These are phyloP conservation scores for Plagodis pulveraria DNA, from an alignment of 2,888 invertebrate species.

Conservation along the genomic window DNA sequence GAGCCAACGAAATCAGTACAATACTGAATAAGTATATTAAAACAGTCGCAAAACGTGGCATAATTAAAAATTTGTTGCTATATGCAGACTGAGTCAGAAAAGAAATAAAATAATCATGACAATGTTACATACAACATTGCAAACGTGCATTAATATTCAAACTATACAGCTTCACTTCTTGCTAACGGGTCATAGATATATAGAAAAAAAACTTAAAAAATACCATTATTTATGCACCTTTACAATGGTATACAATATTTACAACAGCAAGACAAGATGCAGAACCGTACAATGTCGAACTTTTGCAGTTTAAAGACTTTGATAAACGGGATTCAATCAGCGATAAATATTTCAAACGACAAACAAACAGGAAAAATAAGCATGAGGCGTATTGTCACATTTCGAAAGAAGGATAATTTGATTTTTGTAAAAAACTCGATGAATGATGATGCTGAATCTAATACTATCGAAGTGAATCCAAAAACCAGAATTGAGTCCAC, in stretches of 20 bases:
- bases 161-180: conserved; percentile 39
- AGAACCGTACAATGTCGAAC: conserved; percentile 35
- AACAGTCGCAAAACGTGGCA: conserved; percentile 28
- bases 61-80: too few species aligned
- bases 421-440: conserved; percentile 30
- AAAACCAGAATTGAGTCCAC: too few species aligned
- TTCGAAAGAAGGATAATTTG: conserved; percentile 21
- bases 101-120: conserved; percentile 41
- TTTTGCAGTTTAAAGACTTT: conserved; percentile 33
- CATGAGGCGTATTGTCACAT: conserved; percentile 34
- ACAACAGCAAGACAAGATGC: conserved; percentile 36
- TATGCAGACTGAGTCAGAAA: conserved; percentile 43
- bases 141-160: conserved; percentile 32
- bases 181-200: conserved; percentile 38
- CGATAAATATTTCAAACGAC: conserved; percentile 40
- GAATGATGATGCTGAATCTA: conserved; percentile 5
- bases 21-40: conserved; percentile 28
- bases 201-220: too few species aligned
- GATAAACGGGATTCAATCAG: conserved; percentile 33
- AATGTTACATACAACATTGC: conserved; percentile 34
- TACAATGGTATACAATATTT: conserved; percentile 48
- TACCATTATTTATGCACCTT: conserved; percentile 45
- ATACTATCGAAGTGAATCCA: background rate
- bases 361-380: conserved; percentile 40
- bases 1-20: conserved; percentile 36